phyloP scores from a whole-genome alignment of 2,797 vertebrate species.

The Geotrypetes seraphini region DNA sequence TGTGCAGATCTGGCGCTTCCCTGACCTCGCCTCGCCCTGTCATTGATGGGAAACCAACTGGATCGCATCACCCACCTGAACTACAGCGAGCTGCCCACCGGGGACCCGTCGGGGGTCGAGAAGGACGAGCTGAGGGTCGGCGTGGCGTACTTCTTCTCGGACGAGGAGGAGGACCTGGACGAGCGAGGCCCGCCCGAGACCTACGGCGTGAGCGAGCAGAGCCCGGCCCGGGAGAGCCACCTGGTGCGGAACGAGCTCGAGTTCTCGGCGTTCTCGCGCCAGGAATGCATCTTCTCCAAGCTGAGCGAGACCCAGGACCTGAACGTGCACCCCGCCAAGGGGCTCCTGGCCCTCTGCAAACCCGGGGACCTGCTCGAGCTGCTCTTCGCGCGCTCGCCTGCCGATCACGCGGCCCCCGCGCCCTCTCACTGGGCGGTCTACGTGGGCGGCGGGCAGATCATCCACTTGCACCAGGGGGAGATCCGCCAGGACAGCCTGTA shows the following conservation, averaged over 20 bases:
- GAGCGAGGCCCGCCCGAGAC: constrained; percentile 86
- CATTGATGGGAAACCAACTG: constrained; percentile 99
- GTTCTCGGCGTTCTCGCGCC: constrained; percentile 89
- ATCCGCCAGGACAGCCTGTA: constrained; percentile 93
- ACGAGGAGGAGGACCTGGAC: constrained; percentile 98
- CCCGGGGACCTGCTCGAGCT: constrained; percentile 95
- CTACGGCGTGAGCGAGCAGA: constrained; percentile 64
- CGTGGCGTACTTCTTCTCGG: constrained; percentile 98
- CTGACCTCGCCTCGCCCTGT: constrained; percentile 78
- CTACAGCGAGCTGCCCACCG: constrained; percentile 98
- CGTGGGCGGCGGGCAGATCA: constrained; percentile 80
- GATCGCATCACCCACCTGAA: constrained; percentile 99
- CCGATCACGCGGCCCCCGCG: constrained; percentile 37
- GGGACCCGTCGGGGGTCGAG: constrained; percentile 96
- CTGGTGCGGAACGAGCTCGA: constrained; percentile 83
- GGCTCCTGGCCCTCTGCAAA: constrained; percentile 87
- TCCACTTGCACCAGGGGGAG: constrained; percentile 91
- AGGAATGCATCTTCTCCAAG: constrained; percentile 99
- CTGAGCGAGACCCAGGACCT: constrained; percentile 87
- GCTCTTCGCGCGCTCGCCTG: constrained; percentile 57
- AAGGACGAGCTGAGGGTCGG: constrained; percentile 97
- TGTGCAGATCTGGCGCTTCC: constrained; percentile 68
- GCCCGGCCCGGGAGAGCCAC: constrained; percentile 46
- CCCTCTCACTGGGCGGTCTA: constrained; percentile 93
- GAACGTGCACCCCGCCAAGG: constrained; percentile 77